Evolutionary conservation across 2,113 vertebrate species (phyloP), one percentile per base, ranked within the genome.

Genomic region (Irena cyanogastra): DNA sequence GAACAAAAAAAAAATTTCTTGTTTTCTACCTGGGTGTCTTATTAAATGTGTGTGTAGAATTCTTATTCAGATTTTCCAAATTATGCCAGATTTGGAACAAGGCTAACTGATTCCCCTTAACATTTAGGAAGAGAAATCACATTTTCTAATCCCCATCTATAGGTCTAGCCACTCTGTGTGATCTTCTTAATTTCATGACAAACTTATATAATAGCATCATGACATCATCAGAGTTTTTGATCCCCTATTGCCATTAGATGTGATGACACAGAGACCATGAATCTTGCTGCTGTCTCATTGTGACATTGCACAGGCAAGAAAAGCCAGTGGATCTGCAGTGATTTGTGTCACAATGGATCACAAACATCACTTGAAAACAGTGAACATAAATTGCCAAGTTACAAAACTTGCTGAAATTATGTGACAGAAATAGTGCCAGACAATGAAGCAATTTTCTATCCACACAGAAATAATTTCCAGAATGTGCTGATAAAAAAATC

Each of bases 391-490:
- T 63, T 79, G 47, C 37, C 75, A 88, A 64, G 78, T 80, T 91
- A 77, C 63, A 95, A 95, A 94, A 87, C 50, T 78, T 70, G 50
- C 44, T 65, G 65, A 88, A 95, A 91, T 59, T 44, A 41, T 72
- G 72, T 84, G 76, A 80, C 57, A 78, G 75, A 71, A 94, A 91
- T 91, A 75, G 66, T 57, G 57, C 49, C 54, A 57, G 52, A 64
- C 30, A 87, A 84, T 60, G 61, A 89, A 94, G 44, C 44, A 61
- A 81, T 78, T 68, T 78, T 75, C 69, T 74, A 54, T 44, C 19
- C 35, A 71, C 56, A 52, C 13, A 6, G 52, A 93, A 87, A 50
- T 37, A 77, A 84, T 56, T 78, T 82, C 30, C 6, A 70, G 71
- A 89, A 74, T 13, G 17, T 50, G 26, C 72, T 84, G 30, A 83